Conservation (phyloP, 2,113 vertebrate species). For the Myrmophylax atrothorax region DNA sequence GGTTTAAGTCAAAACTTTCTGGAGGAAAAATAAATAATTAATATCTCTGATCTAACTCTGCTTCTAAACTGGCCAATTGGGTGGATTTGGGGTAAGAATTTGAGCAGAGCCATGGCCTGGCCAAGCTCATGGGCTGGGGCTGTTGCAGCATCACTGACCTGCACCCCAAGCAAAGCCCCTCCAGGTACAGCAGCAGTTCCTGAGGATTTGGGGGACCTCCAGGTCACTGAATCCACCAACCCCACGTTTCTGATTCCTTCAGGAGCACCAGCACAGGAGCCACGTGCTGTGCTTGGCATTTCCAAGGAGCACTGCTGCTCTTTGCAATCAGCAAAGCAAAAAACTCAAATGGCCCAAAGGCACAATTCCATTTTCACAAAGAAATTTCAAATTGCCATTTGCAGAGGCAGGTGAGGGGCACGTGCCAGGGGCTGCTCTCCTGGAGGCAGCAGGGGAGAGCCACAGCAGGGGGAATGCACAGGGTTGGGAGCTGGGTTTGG, state of each 20-base stretch:
- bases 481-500: background rate
- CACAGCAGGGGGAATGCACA: accelerated
- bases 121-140: background rate
- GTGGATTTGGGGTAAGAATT: background rate
- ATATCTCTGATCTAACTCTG: background rate
- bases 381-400: background rate
- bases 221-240: background rate
- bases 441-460: background rate
- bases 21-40: background rate
- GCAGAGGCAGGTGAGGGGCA: background rate
- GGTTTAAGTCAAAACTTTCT: background rate
- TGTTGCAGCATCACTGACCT: background rate
- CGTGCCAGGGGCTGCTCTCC: background rate
- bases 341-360: background rate
- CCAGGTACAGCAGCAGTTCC: background rate
- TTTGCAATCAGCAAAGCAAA: background rate
- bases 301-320: background rate
- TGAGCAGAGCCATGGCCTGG: background rate
- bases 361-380: background rate
- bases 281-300: accelerated
- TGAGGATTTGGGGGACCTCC: background rate
- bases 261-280: background rate
- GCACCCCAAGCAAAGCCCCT: background rate
- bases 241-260: accelerated
- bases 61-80: background rate